Base-by-base conservation (phyloP, 1,140 invertebrate genomes). In the Paracyclopina nana region DNA sequence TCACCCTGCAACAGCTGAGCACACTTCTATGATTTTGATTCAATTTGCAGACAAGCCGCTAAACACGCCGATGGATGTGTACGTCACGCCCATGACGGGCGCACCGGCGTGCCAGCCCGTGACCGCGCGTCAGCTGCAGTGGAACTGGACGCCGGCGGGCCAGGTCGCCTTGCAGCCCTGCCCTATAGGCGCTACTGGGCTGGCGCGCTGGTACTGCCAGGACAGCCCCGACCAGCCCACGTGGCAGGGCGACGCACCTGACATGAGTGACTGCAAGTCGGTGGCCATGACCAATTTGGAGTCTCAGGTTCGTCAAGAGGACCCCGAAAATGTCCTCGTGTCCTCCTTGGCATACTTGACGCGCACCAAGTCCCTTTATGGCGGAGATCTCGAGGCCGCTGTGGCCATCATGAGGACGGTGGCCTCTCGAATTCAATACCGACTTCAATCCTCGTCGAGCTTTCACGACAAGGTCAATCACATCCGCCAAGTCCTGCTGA, bases 331-430 rank as follows among this genome's bases (percentile, higher is more conserved):
- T 1, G 77, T 75, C 25, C 57, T 65, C 34, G 62, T 64, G 12
- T 56, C 57, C 45, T 63, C 66, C 52, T 56, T 65, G 14, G 62
- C 60, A 16, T 56, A 59, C 63, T 82, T 87, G 41, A 87, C 85
- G 1, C 82, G 79, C 54, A 83, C 77, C 43, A 83, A 86, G 62
- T 78, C 76, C 0, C 65, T 92, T 0, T 91, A 86, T 61, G 85
- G 86, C 0, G 87, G 87, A 9, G 87, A 92, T 62, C 82, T 90
- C 74, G 76, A 82, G 63, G 81, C 82, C 11, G 84, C 83, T 0
- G 82, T 83, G 0, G 81, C 79, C 59, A 85, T 91, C 22, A 82
- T 91, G 57, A 79, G 83, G 64, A 81, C 79, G 30, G 76, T 91
- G 63, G 80, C 85, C 0, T 73, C 80, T 53, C 75, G 82, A 55